phyloP scores from a whole-genome alignment of 2,888 invertebrate genomes.

The Leucania comma region DNA sequence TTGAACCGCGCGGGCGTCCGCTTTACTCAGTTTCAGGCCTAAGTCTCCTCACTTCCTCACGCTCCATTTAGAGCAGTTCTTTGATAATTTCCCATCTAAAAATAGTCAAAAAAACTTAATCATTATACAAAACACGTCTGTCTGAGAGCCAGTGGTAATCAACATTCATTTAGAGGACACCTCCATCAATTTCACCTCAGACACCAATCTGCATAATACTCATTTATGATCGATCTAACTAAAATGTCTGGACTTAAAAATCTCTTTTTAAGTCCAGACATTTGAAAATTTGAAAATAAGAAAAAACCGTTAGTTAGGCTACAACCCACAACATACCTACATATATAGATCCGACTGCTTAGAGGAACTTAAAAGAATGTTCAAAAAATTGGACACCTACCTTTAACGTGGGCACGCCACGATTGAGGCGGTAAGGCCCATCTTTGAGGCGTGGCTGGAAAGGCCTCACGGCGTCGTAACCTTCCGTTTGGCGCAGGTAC shows the following conservation, averaged over 20 bases:
- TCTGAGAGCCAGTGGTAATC: background rate
- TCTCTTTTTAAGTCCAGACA: too few relatives aligned
- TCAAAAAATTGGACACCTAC: constrained; percentile 3
- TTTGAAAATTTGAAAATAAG: too few relatives aligned
- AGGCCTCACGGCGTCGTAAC: too few relatives aligned
- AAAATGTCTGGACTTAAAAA: background rate
- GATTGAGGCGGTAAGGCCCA: too few relatives aligned
- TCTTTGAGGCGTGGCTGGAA: too few relatives aligned
- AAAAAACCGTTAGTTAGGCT: background rate
- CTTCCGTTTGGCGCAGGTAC: too few relatives aligned
- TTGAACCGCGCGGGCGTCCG: too few relatives aligned
- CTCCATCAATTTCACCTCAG: background rate
- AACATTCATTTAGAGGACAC: background rate
- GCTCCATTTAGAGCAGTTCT: too few relatives aligned
- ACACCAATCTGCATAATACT: background rate
- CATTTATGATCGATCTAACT: background rate
- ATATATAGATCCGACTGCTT: background rate
- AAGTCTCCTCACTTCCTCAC: too few relatives aligned
- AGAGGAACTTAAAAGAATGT: constrained; percentile 8
- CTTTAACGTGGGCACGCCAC: too few relatives aligned
- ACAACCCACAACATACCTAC: background rate
- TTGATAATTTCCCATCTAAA: too few relatives aligned
- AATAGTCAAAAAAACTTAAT: background rate
- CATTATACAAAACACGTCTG: background rate
- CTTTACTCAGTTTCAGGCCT: too few relatives aligned